phyloP scores from a whole-genome alignment of 2,797 vertebrate genomes.

The Perodicticus potto region DNA sequence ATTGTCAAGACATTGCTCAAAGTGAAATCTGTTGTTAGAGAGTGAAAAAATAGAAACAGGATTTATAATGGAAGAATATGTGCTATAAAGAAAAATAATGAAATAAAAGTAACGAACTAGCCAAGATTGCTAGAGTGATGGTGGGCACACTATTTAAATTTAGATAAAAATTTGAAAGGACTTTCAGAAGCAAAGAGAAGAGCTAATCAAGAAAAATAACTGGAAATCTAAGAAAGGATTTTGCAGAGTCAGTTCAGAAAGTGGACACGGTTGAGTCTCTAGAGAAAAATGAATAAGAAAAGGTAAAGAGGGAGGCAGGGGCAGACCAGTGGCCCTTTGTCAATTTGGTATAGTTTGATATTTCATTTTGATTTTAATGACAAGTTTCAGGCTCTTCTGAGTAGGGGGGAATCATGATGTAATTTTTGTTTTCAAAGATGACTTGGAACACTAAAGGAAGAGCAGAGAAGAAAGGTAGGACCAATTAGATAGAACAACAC shows the following conservation, averaged over 20 bases:
- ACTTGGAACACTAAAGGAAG: background rate
- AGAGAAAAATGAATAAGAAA: no score
- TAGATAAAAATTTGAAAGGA: background rate
- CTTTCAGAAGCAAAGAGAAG: background rate
- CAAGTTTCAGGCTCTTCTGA: background rate
- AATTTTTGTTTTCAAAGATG: background rate
- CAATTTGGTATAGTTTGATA: background rate
- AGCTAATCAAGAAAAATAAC: background rate
- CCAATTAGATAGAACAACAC: no score
- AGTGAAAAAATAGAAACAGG: background rate
- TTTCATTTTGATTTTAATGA: background rate
- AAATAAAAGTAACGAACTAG: background rate
- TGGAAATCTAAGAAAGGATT: background rate
- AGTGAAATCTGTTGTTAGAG: background rate
- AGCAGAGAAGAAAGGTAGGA: no score
- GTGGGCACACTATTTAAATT: background rate
- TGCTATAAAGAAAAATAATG: background rate
- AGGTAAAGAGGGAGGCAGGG: background rate
- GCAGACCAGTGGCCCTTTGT: no score
- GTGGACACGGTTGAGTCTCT: background rate
- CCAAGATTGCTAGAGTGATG: background rate
- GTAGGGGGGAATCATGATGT: background rate
- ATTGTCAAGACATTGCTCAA: no score
- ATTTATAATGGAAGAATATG: background rate
- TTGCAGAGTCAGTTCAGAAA: background rate